A percentile compares a stretch with the other conserved stretches of the same genome.
These are phyloP conservation scores for Furcifer pardalis DNA, from an alignment of 2,797 vertebrate species.

Conservation along the genomic window DNA sequence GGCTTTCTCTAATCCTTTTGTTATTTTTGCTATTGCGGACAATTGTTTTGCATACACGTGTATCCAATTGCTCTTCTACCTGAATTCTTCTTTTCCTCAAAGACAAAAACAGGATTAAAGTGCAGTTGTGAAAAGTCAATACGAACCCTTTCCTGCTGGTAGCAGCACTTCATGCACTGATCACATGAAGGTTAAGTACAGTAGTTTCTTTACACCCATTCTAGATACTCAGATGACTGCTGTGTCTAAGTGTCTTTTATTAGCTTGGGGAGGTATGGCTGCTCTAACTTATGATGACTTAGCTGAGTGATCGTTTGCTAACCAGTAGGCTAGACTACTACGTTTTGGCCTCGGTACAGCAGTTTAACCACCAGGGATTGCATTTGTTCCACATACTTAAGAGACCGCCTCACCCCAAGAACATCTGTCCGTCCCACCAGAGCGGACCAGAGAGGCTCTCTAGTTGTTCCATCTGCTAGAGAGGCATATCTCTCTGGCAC, in stretches of 20 bases:
- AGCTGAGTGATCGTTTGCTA: not conserved
- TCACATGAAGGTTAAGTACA: not conserved
- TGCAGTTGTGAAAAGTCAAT: too few species aligned
- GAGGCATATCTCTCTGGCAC: too few species aligned
- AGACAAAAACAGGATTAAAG: not conserved
- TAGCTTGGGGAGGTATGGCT: not conserved
- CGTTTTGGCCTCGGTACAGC: too few species aligned
- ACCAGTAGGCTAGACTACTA: too few species aligned
- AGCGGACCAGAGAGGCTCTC: too few species aligned
- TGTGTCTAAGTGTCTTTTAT: too few species aligned
- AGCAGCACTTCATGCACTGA: not conserved
- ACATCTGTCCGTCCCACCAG: too few species aligned
- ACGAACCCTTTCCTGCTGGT: not conserved
- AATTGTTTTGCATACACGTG: conserved; percentile 18
- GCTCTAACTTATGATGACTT: not conserved
- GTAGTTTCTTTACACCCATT: not conserved
- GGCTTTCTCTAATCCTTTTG: not conserved
- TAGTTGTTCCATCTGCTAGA: too few species aligned
- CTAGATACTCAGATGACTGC: not conserved
- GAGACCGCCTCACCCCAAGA: too few species aligned
- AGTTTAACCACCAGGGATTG: too few species aligned
- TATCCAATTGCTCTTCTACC: not conserved
- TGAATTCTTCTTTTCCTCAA: not conserved
- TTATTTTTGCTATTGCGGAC: not conserved
- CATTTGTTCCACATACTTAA: too few species aligned